Base-by-base conservation (phyloP, 2,888 invertebrate species). In the Heliconius erato region DNA sequence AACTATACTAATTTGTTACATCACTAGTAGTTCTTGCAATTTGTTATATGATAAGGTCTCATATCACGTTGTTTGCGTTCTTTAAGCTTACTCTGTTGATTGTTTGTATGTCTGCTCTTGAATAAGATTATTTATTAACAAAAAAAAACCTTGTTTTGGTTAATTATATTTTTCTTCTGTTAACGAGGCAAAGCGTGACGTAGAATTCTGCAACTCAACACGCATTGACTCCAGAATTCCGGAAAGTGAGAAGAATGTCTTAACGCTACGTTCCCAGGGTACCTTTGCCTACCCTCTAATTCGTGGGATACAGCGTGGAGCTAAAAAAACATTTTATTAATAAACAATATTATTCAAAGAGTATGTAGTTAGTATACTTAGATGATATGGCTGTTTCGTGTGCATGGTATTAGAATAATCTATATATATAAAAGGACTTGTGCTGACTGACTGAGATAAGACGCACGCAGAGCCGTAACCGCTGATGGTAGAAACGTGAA, bases 31-130 rank as follows among this genome's bases (percentile, higher is more conserved):
- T 65, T 19, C 32, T 7, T 40, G 28, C 9, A 28, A 26, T 5
- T 54, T 80, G 19, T 68, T 69, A 77, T 81, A 16, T 81, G 81
- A 81, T 77, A 77, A 35, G 81, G 81, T 77, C 59, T 81, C 76
- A 32, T 16, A 14, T 68, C 65, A 40, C n/a, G n/a, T n/a, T n/a
- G n/a, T n/a, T n/a, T n/a, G n/a, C n/a, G n/a, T n/a, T n/a, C n/a
- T n/a, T n/a, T n/a, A n/a, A n/a, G n/a, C 19, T 79, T 68, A 69
- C 32, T n/a, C 16, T 68, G 68, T 78, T 40, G 54, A 26, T 28
- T 28, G 26, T 74, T 32, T 35, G n/a, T 74, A 14, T 16, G n/a
- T 35, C 0, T 35, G n/a, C n/a, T 63, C n/a, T 76, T 76, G 76
- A 40, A 63, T 76, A 76, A 76, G n/a, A 63, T 63, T 63, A 63